phyloP scores from a whole-genome alignment of 2,888 invertebrate species.

The Drosophila rubida region DNA sequence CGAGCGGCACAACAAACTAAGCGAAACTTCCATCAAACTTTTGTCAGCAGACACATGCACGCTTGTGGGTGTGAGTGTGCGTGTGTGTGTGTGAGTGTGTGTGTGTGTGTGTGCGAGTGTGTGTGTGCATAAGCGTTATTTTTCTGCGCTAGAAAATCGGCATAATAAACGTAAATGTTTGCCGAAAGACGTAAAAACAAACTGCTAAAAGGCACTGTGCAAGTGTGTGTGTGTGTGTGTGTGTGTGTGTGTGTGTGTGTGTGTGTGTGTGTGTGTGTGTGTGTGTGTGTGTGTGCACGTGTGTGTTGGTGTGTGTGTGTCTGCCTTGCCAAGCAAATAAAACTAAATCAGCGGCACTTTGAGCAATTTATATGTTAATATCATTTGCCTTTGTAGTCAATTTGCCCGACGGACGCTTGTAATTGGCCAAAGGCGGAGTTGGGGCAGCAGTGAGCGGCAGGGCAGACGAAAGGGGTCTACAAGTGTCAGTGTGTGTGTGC shows the following conservation, averaged over 20 bases:
- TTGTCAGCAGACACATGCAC: constrained; percentile 22
- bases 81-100: constrained; percentile 7
- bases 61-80: constrained; percentile 7
- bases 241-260: background rate
- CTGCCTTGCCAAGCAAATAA: constrained; percentile 47
- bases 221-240: background rate
- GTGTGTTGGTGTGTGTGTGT: constrained; percentile 17
- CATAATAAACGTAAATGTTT: constrained; percentile 80
- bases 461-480: background rate
- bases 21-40: constrained; percentile 43
- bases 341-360: constrained; percentile 78
- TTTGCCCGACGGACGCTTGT: constrained; percentile 49
- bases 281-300: background rate
- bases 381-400: constrained; percentile 74
- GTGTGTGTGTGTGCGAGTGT: constrained; percentile 25
- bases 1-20: constrained; percentile 38
- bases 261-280: background rate
- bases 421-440: constrained; percentile 63
- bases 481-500: background rate
- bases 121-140: constrained; percentile 75
- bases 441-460: background rate
- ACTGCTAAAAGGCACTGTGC: constrained; percentile 45
- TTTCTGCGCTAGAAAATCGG: constrained; percentile 81
- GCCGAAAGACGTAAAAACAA: constrained; percentile 72
- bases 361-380: constrained; percentile 81